Conservation (phyloP, 2,888 invertebrate species). For the Acleris emargana region DNA sequence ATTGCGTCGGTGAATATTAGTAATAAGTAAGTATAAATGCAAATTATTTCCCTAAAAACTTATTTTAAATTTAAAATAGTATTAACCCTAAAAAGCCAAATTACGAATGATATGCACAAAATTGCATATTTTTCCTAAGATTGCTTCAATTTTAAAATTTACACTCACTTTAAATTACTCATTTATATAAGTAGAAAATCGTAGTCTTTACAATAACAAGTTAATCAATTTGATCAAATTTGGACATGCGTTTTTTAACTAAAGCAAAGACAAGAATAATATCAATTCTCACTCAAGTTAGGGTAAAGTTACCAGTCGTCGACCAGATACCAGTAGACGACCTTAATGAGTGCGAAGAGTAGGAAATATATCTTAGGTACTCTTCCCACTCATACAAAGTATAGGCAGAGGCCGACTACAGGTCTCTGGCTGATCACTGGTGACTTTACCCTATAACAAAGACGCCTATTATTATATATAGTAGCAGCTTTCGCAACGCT, state of each 20-base stretch:
- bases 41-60: constrained; percentile 18
- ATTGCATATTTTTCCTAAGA: constrained; percentile 51
- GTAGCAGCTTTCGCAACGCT: not conserved
- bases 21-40: constrained; percentile 28
- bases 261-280: constrained; percentile 8
- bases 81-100: constrained; percentile 28
- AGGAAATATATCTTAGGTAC: no score
- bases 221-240: not conserved
- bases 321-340: no score
- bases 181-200: constrained; percentile 3
- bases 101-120: constrained; percentile 54
- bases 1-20: constrained; percentile 7
- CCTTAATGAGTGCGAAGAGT: no score
- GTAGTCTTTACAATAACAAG: constrained; percentile 8
- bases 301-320: no score
- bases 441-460: no score
- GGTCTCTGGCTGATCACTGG: no score
- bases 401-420: no score
- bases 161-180: constrained; percentile 7
- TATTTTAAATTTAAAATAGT: constrained; percentile 14
- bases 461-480: not conserved
- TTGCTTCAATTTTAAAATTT: constrained; percentile 36
- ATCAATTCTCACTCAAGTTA: not conserved
- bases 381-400: no score
- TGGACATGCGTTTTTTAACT: not conserved